Evolutionary conservation across 2,797 vertebrate species (phyloP), one percentile per base, ranked within the genome.

Genomic region (Bradypodion pumilum): DNA sequence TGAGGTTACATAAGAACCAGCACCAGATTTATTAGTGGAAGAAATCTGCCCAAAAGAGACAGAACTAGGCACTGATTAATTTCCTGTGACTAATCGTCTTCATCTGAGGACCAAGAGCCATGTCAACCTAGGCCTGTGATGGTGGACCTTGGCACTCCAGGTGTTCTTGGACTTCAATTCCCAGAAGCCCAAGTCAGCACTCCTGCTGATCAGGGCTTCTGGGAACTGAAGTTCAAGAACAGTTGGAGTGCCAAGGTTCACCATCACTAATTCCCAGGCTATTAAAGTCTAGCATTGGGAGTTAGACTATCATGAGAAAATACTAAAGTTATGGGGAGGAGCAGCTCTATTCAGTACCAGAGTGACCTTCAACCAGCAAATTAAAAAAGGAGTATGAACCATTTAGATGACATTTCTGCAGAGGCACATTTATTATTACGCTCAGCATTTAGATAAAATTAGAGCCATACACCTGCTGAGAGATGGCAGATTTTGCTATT

Each of bases 311-410:
- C 89, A 82, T n/a, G 73, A 90, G 82, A 78, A 81, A 78, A 85
- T 82, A n/a, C n/a, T n/a, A n/a, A n/a, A 52, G 62, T 70, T 91
- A 75, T 70, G 56, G 83, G n/a, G 86, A 88, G 89, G 9, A n/a
- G 15, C 5, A 19, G 15, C 21, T 15, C 52, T 85, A 12, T 9
- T 0, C 42, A 46, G 68, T 90, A 81, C 75, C 72, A 42, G 7
- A 25, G 42, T 94, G 86, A 95, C 92, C 91, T 92, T 80, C 85
- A 93, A 95, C 79, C 69, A 92, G 92, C 72, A 93, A 93, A 90
- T 21, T 62, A 69, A 90, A 93, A 91, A 52, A 35, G 92, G 84
- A 59, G 90, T 92, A 93, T 93, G 94, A 94, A 80, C 82, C 60
- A 84, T 84, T 93, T 92, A 91, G 84, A 90, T 93, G 91, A 89